Conservation (phyloP, 35 echinoderm and acorn worm genomes). For the Holothuria glaberrima region DNA sequence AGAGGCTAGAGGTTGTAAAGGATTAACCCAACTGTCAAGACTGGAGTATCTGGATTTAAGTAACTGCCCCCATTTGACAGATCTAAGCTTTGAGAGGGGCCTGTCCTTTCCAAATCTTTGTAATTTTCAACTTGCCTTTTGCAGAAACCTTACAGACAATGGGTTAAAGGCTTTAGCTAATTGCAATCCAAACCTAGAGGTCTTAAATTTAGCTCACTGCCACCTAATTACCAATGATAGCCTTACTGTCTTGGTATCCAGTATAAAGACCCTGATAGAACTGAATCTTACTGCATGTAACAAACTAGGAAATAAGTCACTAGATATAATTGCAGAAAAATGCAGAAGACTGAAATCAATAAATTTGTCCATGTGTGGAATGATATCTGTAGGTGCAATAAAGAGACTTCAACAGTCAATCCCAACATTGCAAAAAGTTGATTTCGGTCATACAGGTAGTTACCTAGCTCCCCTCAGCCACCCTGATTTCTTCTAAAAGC, state of each 20-base stretch:
- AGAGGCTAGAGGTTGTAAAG: conserved; percentile 40
- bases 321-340: conserved; percentile 33
- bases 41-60: conserved; percentile 70
- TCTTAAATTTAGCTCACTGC: conserved; percentile 72
- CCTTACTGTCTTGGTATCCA: conserved; percentile 17
- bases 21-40: conserved; percentile 55
- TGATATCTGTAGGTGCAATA: conserved; percentile 56
- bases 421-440: conserved; percentile 63
- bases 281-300: conserved; percentile 71
- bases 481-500: conserved; percentile 36
- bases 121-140: conserved; percentile 73
- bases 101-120: conserved; percentile 61
- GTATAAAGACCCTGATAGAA: conserved; percentile 20
- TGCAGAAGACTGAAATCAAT: conserved; percentile 72
- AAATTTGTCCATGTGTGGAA: conserved; percentile 75
- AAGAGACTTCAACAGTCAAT: conserved; percentile 56
- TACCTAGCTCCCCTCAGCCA: conserved; percentile 29
- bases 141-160: conserved; percentile 78
- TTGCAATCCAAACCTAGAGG: conserved; percentile 57
- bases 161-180: conserved; percentile 63
- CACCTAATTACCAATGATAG: conserved; percentile 73
- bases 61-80: conserved; percentile 81
- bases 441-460: conserved; percentile 59
- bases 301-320: conserved; percentile 62
- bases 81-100: conserved; percentile 60